These are phyloP conservation scores for Heterochromis multidens DNA, from an alignment of 2,113 vertebrate species.

Conservation along the genomic window DNA sequence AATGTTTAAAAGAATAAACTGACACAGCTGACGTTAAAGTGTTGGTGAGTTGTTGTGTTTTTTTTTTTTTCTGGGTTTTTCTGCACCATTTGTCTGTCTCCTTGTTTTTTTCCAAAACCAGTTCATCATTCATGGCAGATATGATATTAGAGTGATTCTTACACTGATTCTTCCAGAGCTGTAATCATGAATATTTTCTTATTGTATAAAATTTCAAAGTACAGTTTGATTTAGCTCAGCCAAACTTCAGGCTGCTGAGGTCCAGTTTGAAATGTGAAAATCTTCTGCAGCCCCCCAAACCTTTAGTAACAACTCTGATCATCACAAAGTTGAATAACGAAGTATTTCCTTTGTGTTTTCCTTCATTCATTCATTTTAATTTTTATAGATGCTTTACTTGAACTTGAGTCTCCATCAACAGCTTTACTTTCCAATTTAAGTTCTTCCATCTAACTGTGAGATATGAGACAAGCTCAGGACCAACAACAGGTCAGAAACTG, in stretches of 20 bases:
- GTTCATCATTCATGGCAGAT: too few relatives aligned
- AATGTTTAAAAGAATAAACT: conserved; percentile 40
- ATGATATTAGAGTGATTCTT: rapidly evolving
- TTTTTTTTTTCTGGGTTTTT: neutral
- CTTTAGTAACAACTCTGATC: neutral
- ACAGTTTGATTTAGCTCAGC: neutral
- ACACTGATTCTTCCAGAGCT: too few relatives aligned
- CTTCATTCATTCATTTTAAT: neutral
- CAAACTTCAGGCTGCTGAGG: rapidly evolving
- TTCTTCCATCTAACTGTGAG: neutral
- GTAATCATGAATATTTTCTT: neutral
- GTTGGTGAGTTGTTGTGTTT: neutral
- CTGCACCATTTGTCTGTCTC: neutral
- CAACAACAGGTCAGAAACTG: too few relatives aligned
- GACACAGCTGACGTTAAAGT: neutral
- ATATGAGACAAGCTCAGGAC: rapidly evolving
- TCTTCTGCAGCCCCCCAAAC: neutral
- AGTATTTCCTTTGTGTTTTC: neutral
- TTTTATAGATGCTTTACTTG: neutral
- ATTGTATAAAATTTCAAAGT: neutral
- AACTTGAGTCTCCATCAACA: too few relatives aligned
- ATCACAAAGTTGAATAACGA: neutral
- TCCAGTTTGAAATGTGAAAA: too few relatives aligned
- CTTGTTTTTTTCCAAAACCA: neutral
- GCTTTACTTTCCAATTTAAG: too few relatives aligned